Evolutionary conservation across 2,113 vertebrate genomes (phyloP), one percentile per base, ranked within the genome.

Genomic region (Prunella fulvescens): DNA sequence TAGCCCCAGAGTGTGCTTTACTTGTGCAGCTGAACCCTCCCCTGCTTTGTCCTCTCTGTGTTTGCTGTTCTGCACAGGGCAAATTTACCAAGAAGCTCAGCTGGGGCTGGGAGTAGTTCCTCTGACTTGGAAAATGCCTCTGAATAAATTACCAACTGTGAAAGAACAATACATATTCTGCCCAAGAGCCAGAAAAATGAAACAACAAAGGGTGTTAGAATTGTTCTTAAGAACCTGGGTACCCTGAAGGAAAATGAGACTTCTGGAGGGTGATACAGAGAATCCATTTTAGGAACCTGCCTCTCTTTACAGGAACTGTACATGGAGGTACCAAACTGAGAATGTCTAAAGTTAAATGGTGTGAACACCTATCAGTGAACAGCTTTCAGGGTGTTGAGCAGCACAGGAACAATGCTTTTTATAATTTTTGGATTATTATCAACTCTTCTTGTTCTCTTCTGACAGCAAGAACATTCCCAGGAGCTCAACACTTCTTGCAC

Each of bases 121-220:
- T 89, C 70, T 84, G 73, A 44, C 61, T 93, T 83, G 47, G 77
- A 92, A 92, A 96, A 92, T 78, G n/a, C 31, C 31, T 91, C 69
- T 81, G 83, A 89, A 95, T 94, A 88, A 93, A 94, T 96, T 93
- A 93, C 20, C 31, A 4, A 0, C 45, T 53, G 47, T 71, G 60
- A 74, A 93, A 89, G 53, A 71, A 40, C 40, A 53, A 57, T 51
- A 19, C 11, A 33, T 56, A 13, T 64, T 71, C 83, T 77, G 58
- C 47, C 47, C 44, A 64, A 76, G 28, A 86, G 65, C 40, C 61
- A 79, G 54, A 57, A 82, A 82, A 82, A 80, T 19, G n/a, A 72
- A 71, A 79, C n/a, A 51, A 28, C 44, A 15, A 87, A 81, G 14
- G 20, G 12, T 48, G 5, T 62, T 81, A 22, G 48, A 78, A 47